Percentiles rank a stretch among this genome's conserved stretches.
Evolutionary conservation across 2,113 vertebrate species (phyloP).

Genomic region (Heloderma charlesbogerti): DNA sequence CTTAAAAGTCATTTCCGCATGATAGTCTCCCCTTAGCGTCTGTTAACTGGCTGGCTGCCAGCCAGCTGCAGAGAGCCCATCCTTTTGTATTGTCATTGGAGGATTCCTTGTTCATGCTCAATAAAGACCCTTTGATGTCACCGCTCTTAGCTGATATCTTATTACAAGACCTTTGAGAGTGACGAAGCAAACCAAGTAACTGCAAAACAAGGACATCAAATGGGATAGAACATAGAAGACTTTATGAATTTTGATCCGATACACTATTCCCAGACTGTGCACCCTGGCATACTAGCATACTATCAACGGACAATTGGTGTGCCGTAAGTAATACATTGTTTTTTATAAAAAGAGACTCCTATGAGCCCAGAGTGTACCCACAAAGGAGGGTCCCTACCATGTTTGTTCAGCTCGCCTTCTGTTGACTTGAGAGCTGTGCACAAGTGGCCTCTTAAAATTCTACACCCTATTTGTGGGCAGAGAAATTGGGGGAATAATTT

Average conservation of each 20-base stretch:
- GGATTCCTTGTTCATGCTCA: slow-evolving; percentile 60
- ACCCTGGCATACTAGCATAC: not conserved
- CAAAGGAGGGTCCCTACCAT: not conserved
- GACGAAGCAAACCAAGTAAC: slow-evolving; percentile 37
- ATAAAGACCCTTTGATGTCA: slow-evolving; percentile 65
- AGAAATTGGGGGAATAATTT: no score
- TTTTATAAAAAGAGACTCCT: no score
- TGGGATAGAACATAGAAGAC: slow-evolving; percentile 6
- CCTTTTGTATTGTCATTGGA: slow-evolving; percentile 55
- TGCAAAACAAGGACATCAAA: slow-evolving; percentile 30
- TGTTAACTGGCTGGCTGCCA: slow-evolving; percentile 58
- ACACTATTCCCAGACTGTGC: not conserved
- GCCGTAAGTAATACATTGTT: not conserved
- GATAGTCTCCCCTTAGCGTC: slow-evolving; percentile 42
- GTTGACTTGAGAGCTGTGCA: no score
- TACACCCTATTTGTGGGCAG: no score
- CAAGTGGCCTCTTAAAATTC: no score
- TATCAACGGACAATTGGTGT: not conserved
- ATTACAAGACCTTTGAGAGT: slow-evolving; percentile 37
- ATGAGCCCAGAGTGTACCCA: not conserved
- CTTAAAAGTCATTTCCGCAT: slow-evolving; percentile 56
- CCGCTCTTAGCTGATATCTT: slow-evolving; percentile 41
- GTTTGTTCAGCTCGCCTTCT: not conserved
- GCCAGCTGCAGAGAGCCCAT: slow-evolving; percentile 49
- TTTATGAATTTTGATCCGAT: not conserved